Percentiles rank a stretch among this genome's conserved stretches.
Conservation (phyloP, 2,113 vertebrate genomes). For the Lutjanus erythropterus region DNA sequence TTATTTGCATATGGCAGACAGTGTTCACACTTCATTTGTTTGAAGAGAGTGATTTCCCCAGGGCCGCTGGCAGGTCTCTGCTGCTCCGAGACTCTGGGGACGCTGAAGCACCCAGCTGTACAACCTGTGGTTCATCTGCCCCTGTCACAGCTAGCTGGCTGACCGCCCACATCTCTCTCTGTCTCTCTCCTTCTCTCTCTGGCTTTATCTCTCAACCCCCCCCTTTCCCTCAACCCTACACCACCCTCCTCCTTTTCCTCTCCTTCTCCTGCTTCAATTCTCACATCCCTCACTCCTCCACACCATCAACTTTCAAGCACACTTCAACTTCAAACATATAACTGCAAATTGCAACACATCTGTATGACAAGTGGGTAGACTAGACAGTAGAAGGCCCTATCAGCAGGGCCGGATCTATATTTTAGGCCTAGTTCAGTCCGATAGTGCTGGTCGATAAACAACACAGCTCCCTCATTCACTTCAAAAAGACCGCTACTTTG, state of each 20-base stretch:
- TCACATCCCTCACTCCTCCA: conserved; percentile 38
- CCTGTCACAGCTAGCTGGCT: conserved; percentile 62
- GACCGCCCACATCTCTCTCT: conserved; percentile 62
- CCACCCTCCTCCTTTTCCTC: neutral
- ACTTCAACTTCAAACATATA: conserved; percentile 10
- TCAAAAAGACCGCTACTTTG: neutral
- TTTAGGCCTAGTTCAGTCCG: neutral
- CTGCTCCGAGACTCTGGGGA: conserved; percentile 54
- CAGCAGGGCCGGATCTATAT: neutral
- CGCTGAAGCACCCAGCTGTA: conserved; percentile 60
- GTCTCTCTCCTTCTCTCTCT: conserved; percentile 11
- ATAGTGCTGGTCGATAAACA: neutral
- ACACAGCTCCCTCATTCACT: neutral
- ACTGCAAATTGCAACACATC: conserved; percentile 31
- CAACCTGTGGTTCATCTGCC: conserved; percentile 60
- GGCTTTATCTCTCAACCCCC: conserved; percentile 25
- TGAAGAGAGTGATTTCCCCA: conserved; percentile 71
- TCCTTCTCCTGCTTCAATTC: conserved; percentile 33
- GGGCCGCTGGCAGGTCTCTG: conserved; percentile 47
- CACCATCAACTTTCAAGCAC: conserved; percentile 27
- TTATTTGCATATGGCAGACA: conserved; percentile 71
- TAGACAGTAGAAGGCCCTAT: neutral
- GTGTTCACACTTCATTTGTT: conserved; percentile 74
- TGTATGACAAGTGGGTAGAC: conserved; percentile 18
- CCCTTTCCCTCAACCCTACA: neutral